Percentiles rank a stretch among this genome's conserved stretches.
Evolutionary conservation across 2,113 vertebrate genomes (phyloP).

Genomic region (Accipiter virgatus): DNA sequence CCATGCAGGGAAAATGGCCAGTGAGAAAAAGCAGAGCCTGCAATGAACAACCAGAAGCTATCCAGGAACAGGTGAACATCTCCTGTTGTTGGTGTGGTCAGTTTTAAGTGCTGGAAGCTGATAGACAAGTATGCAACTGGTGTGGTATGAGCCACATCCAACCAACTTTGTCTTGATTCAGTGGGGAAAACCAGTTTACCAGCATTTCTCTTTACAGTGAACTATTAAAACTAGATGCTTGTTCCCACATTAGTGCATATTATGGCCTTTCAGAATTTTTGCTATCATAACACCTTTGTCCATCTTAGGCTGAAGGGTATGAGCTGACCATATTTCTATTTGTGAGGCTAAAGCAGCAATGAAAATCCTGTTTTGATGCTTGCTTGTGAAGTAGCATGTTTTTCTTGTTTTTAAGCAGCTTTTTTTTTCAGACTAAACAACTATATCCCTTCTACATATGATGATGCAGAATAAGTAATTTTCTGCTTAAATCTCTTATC

Average conservation of each 20-base stretch:
- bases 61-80: background rate
- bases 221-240: background rate
- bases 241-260: background rate
- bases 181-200: background rate
- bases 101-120: background rate
- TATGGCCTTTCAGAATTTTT: background rate
- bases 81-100: background rate
- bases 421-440: background rate
- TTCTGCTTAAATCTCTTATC: conserved; percentile 38
- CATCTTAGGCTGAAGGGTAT: background rate
- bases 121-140: background rate
- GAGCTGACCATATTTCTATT: background rate
- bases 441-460: background rate
- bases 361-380: background rate
- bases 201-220: background rate
- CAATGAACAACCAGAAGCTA: background rate
- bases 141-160: background rate
- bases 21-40: background rate
- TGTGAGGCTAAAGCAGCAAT: background rate
- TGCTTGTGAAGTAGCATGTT: background rate
- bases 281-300: background rate
- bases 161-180: background rate
- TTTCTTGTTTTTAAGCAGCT: background rate
- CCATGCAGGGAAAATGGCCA: background rate
- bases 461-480: background rate